Conservation (phyloP, 2,113 vertebrate genomes). For the Apteryx owenii region DNA sequence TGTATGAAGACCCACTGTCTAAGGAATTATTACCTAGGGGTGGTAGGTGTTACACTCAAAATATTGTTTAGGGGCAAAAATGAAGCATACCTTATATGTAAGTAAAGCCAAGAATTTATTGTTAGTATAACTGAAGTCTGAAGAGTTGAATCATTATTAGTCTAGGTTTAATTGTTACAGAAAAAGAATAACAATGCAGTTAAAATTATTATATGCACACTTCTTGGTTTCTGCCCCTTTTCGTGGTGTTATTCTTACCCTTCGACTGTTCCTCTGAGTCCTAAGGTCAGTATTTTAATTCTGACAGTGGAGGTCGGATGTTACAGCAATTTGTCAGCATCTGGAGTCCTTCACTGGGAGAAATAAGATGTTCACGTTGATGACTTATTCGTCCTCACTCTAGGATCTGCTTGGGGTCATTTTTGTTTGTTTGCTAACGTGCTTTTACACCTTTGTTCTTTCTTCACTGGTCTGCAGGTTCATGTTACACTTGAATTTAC, state of each 20-base stretch:
- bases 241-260: not conserved
- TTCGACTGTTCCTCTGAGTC: not conserved
- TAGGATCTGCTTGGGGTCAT: fast-evolving
- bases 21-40: not conserved
- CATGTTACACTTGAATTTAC: too few species aligned
- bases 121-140: not conserved
- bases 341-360: not conserved
- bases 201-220: not conserved
- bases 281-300: not conserved
- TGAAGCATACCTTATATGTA: fast-evolving
- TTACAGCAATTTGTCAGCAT: not conserved
- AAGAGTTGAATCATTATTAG: not conserved
- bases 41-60: fast-evolving
- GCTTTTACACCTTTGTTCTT: not conserved
- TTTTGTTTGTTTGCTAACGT: not conserved
- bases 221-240: not conserved
- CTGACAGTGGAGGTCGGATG: fast-evolving
- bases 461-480: not conserved
- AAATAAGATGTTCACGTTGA: not conserved
- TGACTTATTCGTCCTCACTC: not conserved
- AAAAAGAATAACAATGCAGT: not conserved
- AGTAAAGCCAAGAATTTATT: not conserved
- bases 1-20: fast-evolving
- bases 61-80: not conserved
- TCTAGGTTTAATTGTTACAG: not conserved